Conservation (phyloP, 2,888 invertebrate species). For the Drosophila paramelanica region DNA sequence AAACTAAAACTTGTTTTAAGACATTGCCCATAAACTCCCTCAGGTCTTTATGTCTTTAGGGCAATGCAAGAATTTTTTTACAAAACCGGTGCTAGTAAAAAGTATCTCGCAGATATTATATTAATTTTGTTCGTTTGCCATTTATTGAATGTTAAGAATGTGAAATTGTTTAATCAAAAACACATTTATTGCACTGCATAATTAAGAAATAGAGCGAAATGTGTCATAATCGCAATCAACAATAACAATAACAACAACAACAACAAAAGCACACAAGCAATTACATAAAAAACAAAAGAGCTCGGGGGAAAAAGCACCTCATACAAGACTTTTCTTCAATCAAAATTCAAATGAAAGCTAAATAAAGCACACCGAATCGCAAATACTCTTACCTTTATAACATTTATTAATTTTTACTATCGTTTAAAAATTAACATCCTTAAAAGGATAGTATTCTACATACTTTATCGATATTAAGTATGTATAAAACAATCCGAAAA, state of each 20-base stretch:
- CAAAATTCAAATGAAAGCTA: slow-evolving; percentile 32
- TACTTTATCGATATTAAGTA: no score
- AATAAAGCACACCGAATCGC: slow-evolving; percentile 14
- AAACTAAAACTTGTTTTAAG: slow-evolving; percentile 33
- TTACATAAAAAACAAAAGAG: slow-evolving; percentile 47
- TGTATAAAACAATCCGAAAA: no score
- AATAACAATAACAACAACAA: slow-evolving; percentile 7
- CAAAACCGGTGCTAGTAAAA: slow-evolving; percentile 30
- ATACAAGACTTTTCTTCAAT: slow-evolving; percentile 39
- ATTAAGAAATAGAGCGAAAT: slow-evolving; percentile 49
- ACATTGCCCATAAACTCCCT: slow-evolving; percentile 36
- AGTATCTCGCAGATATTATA: neutral
- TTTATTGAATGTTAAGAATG: slow-evolving; percentile 24
- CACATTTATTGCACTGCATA: slow-evolving; percentile 42
- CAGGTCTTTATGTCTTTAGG: slow-evolving; percentile 21
- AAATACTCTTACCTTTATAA: slow-evolving; percentile 30
- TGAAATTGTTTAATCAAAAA: slow-evolving; percentile 3
- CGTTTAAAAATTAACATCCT: no score
- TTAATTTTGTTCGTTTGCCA: slow-evolving; percentile 10
- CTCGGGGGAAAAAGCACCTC: slow-evolving; percentile 29
- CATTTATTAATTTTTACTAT: no score
- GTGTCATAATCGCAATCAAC: slow-evolving; percentile 44
- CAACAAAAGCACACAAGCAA: slow-evolving; percentile 9
- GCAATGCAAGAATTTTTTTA: slow-evolving; percentile 18
- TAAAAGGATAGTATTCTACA: no score